A percentile compares a stretch with the other conserved stretches of the same genome.
phyloP scores from a whole-genome alignment of 2,888 invertebrate species.

The Dendrolimus houi region DNA sequence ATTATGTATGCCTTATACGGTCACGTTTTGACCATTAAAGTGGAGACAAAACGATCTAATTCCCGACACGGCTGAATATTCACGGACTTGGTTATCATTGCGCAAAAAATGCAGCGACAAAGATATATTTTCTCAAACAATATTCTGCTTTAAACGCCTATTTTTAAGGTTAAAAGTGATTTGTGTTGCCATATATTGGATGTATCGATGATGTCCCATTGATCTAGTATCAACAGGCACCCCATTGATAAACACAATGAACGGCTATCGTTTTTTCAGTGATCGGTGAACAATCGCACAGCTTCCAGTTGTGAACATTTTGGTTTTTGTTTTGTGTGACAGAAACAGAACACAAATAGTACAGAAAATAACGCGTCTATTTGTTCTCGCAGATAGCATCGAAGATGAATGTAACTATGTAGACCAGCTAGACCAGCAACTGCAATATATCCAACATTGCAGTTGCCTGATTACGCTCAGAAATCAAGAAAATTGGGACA shows the following conservation, averaged over 20 bases:
- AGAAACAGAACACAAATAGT: conserved; percentile 3
- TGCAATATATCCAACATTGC: no score
- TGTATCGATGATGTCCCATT: conserved; percentile 43
- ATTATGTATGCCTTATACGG: conserved; percentile 58
- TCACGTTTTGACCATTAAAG: conserved; percentile 71
- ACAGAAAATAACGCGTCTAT: no score
- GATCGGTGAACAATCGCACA: conserved; percentile 56
- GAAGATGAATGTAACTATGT: no score
- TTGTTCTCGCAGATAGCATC: no score
- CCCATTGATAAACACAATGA: conserved; percentile 67
- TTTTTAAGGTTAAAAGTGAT: no score
- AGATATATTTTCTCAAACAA: conserved; percentile 10
- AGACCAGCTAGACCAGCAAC: no score
- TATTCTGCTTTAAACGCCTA: neutral
- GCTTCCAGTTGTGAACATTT: conserved; percentile 25
- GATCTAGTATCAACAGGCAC: conserved; percentile 63
- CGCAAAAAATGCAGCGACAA: conserved; percentile 55
- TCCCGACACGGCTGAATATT: conserved; percentile 64
- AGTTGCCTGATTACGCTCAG: no score
- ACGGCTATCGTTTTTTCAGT: conserved; percentile 56
- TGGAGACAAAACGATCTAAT: conserved; percentile 71
- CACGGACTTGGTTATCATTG: conserved; percentile 71
- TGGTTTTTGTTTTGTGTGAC: conserved; percentile 8
- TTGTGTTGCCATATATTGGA: neutral
- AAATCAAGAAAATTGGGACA: no score